These are phyloP conservation scores for Dichetophora obliterata DNA, from an alignment of 2,888 invertebrate species.

Conservation along the genomic window DNA sequence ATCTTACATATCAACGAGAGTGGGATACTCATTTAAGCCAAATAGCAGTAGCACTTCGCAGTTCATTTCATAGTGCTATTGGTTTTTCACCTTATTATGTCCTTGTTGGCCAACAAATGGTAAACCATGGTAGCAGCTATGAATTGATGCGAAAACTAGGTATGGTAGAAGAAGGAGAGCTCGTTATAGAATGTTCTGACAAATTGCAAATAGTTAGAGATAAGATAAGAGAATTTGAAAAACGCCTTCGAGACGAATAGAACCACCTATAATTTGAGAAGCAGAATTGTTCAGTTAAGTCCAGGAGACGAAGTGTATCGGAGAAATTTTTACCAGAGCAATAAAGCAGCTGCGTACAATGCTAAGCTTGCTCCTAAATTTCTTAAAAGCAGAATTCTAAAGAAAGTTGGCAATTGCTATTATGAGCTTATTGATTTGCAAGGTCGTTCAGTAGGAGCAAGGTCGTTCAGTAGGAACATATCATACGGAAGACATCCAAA, in stretches of 20 bases:
- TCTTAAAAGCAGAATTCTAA: slow-evolving; percentile 23
- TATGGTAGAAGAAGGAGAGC: slow-evolving; percentile 21
- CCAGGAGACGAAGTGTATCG: slow-evolving; percentile 11
- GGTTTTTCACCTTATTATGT: slow-evolving; percentile 40
- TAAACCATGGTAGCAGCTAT: slow-evolving; percentile 32
- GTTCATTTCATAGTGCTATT: slow-evolving; percentile 33
- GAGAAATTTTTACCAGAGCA: slow-evolving; percentile 18
- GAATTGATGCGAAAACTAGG: slow-evolving; percentile 36
- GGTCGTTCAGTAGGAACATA: too few species aligned
- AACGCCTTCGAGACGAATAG: not conserved
- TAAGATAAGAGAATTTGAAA: slow-evolving; percentile 1
- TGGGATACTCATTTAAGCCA: slow-evolving; percentile 37
- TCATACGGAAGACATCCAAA: slow-evolving; percentile 33
- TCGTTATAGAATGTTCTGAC: not conserved
- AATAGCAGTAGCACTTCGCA: slow-evolving; percentile 34
- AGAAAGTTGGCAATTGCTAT: slow-evolving; percentile 31
- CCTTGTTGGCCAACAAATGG: slow-evolving; percentile 39
- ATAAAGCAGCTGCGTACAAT: slow-evolving; percentile 3
- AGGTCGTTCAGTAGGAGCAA: slow-evolving; percentile 7
- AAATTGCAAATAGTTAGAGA: not conserved
- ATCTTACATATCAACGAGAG: slow-evolving; percentile 30
- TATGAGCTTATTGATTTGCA: slow-evolving; percentile 28
- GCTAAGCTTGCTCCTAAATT: slow-evolving; percentile 23
- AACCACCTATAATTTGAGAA: not conserved
- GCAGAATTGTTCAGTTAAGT: not conserved